Evolutionary conservation across 2,113 vertebrate species (phyloP), one percentile per base, ranked within the genome.

Genomic region (Ceratotherium simum): DNA sequence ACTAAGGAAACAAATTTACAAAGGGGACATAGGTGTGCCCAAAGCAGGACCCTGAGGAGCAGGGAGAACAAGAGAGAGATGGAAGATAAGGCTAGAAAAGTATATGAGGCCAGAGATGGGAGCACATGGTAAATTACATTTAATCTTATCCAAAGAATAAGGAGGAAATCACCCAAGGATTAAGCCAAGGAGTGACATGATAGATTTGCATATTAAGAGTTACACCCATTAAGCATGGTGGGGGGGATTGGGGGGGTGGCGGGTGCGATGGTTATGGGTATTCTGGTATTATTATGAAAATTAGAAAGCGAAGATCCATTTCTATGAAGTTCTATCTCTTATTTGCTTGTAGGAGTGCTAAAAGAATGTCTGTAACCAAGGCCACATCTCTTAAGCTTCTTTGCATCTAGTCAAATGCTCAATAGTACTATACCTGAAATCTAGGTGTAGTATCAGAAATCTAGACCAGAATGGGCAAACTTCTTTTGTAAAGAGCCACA

Each of bases 1-100:
- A 67, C 84, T 75, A 51, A 81, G 33, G 9, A 93, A 87, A 88
- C 8, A 8, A 88, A 85, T 95, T 65, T 76, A 86, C 67, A 93
- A 86, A 76, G 92, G 60, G 58, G 21, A 79, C n/a, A 33, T 6
- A 70, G n/a, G 17, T 23, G 2, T 21, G 8, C 17, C 51, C 51
- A 69, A 58, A 75, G 48, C 31, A 80, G 48, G 62, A 54, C 17
- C 29, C 29, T 46, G 20, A 56, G 25, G 48, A 46, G 51, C 7
- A 46, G 13, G 23, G n/a, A 82, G 21, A 42, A 70, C 16, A 73
- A 3, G 9, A 73, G 9, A 67, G 46, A 73, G 39, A 58, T 33
- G 54, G 79, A 85, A 92, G 60, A 21, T 76, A 69, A 82, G 10
- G 18, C 42, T 42, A 13, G n/a, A 65, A 58, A 64, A 58, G 46